Percentiles rank a stretch among this genome's conserved stretches.
Conservation (phyloP, 92 coral and sea anemone genomes). For the Hydrozoanthus gracilis region DNA sequence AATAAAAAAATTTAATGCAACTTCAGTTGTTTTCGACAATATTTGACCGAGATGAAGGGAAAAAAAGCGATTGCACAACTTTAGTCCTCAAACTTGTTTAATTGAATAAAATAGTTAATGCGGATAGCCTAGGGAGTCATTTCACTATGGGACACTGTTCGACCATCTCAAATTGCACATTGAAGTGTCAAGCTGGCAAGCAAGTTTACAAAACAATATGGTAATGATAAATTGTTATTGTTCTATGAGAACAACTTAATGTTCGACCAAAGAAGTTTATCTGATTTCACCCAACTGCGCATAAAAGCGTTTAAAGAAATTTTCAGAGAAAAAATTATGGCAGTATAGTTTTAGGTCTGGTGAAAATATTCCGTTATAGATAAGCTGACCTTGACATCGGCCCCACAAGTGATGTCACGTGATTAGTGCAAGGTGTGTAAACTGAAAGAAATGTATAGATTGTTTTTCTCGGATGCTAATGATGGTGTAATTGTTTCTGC, state of each 20-base stretch:
- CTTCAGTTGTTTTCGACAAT: not conserved
- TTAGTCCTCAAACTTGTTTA: not conserved
- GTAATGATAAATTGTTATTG: constrained; percentile 25
- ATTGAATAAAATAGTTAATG: not conserved
- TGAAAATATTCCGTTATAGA: not conserved
- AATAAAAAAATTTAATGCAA: not conserved
- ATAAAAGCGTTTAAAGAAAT: not conserved
- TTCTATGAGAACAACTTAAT: not conserved
- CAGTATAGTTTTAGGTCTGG: not conserved
- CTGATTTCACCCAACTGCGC: not conserved
- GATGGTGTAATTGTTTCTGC: not conserved
- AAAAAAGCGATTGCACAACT: constrained; percentile 28
- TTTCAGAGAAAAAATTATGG: not conserved
- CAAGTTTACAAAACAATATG: constrained; percentile 14
- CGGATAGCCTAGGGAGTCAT: not conserved
- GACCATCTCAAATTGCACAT: constrained; percentile 15
- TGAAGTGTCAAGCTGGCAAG: not conserved
- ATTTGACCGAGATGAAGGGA: not conserved
- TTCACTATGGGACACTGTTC: not conserved
- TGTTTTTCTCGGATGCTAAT: constrained; percentile 49
- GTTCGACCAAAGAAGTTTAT: not conserved
- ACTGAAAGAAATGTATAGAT: not conserved
- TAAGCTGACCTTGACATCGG: constrained; percentile 23
- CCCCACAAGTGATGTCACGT: constrained; percentile 4
- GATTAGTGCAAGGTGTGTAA: not conserved